phyloP scores from a whole-genome alignment of 2,888 invertebrate species.

The Caradrina clavipalpis region DNA sequence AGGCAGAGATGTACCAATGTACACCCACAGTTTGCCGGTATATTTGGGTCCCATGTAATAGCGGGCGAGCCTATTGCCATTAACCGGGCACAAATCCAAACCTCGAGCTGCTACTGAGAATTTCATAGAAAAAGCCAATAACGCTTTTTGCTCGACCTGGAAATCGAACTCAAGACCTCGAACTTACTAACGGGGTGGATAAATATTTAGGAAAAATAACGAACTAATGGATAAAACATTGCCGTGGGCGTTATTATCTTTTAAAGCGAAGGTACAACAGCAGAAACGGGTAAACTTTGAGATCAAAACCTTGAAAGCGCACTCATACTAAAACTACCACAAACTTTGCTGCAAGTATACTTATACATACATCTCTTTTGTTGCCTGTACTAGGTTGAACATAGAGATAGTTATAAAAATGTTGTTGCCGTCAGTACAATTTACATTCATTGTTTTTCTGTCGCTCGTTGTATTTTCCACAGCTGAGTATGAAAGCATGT shows the following conservation, averaged over 20 bases:
- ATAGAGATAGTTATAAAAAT: conserved; percentile 31
- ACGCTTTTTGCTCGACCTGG: too few species aligned
- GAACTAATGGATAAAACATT: background rate
- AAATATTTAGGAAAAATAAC: too few species aligned
- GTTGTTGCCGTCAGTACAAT: conserved; percentile 31
- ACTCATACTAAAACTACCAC: conserved; percentile 1
- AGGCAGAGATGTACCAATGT: too few species aligned
- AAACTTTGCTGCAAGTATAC: background rate
- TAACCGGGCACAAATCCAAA: too few species aligned
- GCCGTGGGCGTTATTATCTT: background rate
- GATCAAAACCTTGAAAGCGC: background rate
- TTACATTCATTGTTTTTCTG: conserved; percentile 49
- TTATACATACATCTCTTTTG: conserved; percentile 4
- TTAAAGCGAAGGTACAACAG: background rate
- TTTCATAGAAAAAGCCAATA: too few species aligned
- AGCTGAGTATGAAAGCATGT: conserved; percentile 37
- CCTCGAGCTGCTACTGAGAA: too few species aligned
- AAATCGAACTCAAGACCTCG: too few species aligned
- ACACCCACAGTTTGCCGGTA: too few species aligned
- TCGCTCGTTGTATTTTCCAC: conserved; percentile 6
- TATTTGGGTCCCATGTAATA: too few species aligned
- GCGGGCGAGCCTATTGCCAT: too few species aligned
- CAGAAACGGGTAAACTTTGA: background rate
- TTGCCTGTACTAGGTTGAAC: conserved; percentile 16
- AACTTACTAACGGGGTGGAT: too few species aligned